Evolutionary conservation across 2,888 invertebrate genomes (phyloP).

Genomic region (Hoplodrina ambigua): DNA sequence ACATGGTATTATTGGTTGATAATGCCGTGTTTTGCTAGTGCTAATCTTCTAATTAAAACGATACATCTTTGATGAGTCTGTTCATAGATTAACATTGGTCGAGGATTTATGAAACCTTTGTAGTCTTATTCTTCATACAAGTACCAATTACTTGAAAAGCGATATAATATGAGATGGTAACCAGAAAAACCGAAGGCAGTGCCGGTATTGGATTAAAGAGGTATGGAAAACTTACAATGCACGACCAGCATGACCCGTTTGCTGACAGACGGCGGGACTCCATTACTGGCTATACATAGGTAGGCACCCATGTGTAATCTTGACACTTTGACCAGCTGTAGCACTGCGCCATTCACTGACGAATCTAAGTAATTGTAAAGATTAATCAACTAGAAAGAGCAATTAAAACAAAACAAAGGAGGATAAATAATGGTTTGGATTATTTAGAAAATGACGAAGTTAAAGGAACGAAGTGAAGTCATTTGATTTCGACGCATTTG

Average conservation of each 20-base stretch:
- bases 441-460: constrained; percentile 37
- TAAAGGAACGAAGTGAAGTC: constrained; percentile 24
- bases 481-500: constrained; percentile 26
- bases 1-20: no score
- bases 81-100: background rate
- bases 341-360: constrained; percentile 92
- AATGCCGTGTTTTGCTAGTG: background rate
- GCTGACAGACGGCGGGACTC: constrained; percentile 95
- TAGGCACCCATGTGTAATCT: constrained; percentile 94
- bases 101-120: background rate
- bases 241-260: constrained; percentile 95
- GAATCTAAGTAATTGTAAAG: constrained; percentile 84
- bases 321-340: constrained; percentile 92
- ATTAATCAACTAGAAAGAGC: constrained; percentile 33
- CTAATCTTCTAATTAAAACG: constrained; percentile 5
- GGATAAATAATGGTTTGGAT: constrained; percentile 39
- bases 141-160: background rate
- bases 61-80: background rate
- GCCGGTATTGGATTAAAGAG: background rate
- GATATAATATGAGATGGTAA: background rate
- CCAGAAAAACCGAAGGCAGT: background rate
- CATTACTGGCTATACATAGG: constrained; percentile 95
- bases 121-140: background rate
- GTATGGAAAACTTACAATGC: constrained; percentile 92
- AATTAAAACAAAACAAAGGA: constrained; percentile 36